phyloP scores from a whole-genome alignment of 2,888 invertebrate genomes.

The Acrobasis consociella region DNA sequence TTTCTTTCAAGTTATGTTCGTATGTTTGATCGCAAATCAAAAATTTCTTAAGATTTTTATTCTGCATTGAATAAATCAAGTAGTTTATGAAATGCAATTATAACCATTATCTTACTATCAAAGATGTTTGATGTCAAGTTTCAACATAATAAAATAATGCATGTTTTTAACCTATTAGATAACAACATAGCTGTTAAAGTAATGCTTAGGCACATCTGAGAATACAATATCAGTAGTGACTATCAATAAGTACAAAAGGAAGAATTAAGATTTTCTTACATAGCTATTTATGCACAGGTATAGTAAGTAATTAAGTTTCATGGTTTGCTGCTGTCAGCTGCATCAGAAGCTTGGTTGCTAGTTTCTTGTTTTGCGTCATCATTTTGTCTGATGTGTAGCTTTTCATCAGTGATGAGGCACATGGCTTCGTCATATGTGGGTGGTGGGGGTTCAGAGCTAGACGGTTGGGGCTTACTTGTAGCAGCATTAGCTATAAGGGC shows the following conservation, averaged over 20 bases:
- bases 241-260: slow-evolving; percentile 76
- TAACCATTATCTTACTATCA: slow-evolving; percentile 3
- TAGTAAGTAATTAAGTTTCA: slow-evolving; percentile 47
- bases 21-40: slow-evolving; percentile 16
- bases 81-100: slow-evolving; percentile 30
- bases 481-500: slow-evolving; percentile 75
- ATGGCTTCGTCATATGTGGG: slow-evolving; percentile 86
- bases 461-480: slow-evolving; percentile 69
- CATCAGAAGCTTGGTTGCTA: slow-evolving; percentile 55
- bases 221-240: slow-evolving; percentile 65
- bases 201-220: slow-evolving; percentile 77
- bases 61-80: neutral
- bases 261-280: slow-evolving; percentile 71
- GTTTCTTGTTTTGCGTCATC: slow-evolving; percentile 69
- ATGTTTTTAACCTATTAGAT: slow-evolving; percentile 33
- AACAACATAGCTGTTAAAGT: slow-evolving; percentile 64
- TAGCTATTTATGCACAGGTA: slow-evolving; percentile 49
- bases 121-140: neutral
- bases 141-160: neutral
- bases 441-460: slow-evolving; percentile 82
- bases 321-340: slow-evolving; percentile 64
- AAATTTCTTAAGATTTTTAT: neutral
- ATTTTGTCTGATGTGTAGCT: slow-evolving; percentile 52
- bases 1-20: neutral
- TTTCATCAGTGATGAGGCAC: slow-evolving; percentile 78